Evolutionary conservation across 2,888 invertebrate genomes (phyloP).

Genomic region (Andrena fulva): DNA sequence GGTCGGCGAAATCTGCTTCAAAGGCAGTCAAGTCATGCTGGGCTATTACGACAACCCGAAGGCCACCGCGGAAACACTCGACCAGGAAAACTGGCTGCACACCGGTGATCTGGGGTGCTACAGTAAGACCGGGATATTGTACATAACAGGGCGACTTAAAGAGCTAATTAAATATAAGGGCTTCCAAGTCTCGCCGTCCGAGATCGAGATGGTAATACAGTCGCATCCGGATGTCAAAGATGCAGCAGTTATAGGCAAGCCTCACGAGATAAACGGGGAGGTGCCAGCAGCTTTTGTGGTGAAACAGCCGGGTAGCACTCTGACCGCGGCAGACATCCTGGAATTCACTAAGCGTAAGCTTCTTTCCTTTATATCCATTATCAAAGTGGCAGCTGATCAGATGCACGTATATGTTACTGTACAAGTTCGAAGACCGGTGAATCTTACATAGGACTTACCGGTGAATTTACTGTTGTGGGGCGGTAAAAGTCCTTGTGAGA

Average conservation of each 20-base stretch:
- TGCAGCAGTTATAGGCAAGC: constrained; percentile 70
- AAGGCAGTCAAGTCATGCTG: constrained; percentile 86
- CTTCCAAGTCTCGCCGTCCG: constrained; percentile 85
- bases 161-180: constrained; percentile 88
- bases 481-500: no score
- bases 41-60: constrained; percentile 85
- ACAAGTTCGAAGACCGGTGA: no score
- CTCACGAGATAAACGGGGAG: constrained; percentile 83
- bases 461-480: no score
- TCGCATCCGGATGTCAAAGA: constrained; percentile 69
- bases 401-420: no score
- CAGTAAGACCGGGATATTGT: constrained; percentile 85
- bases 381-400: no score
- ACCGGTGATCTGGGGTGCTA: constrained; percentile 86
- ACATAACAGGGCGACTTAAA: constrained; percentile 86
- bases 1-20: constrained; percentile 86
- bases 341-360: constrained; percentile 75
- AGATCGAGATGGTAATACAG: constrained; percentile 79
- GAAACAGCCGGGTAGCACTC: constrained; percentile 60
- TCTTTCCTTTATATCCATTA: background rate
- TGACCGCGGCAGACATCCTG: constrained; percentile 76
- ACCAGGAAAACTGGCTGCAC: constrained; percentile 85
- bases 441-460: no score
- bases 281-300: constrained; percentile 85
- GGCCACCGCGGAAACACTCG: constrained; percentile 85